phyloP scores from a whole-genome alignment of 2,797 vertebrate species.

The Phataginus tricuspis region DNA sequence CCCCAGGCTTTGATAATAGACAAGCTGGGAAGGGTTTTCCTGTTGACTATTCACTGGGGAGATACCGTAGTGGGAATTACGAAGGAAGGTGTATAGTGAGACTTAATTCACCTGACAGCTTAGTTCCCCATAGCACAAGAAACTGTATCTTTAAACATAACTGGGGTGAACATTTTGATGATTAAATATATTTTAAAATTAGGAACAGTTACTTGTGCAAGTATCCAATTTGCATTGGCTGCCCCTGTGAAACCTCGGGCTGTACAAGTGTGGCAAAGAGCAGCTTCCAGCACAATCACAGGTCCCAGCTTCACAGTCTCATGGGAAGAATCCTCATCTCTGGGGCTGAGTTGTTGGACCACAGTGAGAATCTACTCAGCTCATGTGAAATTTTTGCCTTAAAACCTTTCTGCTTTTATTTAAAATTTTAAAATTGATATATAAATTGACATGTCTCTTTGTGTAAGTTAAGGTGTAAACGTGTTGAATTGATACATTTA shows the following conservation, averaged over 20 bases:
- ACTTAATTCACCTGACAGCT: neutral
- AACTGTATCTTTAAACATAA: neutral
- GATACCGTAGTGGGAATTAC: neutral
- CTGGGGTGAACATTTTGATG: neutral
- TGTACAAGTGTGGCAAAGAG: neutral
- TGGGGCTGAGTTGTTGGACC: neutral
- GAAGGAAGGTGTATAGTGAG: neutral
- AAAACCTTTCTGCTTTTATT: neutral
- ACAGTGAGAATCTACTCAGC: neutral
- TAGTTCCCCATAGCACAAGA: neutral
- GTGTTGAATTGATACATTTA: neutral
- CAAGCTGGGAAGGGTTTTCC: neutral
- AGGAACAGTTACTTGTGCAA: neutral
- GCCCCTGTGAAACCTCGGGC: neutral
- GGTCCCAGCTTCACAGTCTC: neutral
- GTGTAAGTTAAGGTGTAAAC: neutral
- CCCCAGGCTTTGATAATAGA: neutral
- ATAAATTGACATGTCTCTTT: neutral
- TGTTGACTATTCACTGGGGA: neutral
- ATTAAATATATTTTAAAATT: neutral
- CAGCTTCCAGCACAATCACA: neutral
- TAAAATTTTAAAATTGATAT: neutral
- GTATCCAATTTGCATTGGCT: neutral
- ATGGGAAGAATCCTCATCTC: neutral
- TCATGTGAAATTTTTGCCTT: neutral